Evolutionary conservation across 2,797 vertebrate genomes (phyloP).

Genomic region (Falco biarmicus): DNA sequence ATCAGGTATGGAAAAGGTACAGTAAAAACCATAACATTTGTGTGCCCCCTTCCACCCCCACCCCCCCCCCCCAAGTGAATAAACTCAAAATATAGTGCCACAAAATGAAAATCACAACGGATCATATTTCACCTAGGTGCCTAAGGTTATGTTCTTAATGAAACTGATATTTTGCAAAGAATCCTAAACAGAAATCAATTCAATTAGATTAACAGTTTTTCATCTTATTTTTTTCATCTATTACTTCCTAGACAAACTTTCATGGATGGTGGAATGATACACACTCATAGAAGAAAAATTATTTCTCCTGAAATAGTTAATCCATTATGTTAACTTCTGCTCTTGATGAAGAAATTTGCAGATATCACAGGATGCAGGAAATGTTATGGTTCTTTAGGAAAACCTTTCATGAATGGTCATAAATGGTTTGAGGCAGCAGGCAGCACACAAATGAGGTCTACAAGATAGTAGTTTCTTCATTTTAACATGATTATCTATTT

Average conservation of each 20-base stretch:
- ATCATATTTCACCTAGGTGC: background rate
- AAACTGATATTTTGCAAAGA: constrained; percentile 25
- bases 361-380: background rate
- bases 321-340: background rate
- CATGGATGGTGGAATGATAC: background rate
- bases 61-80: background rate
- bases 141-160: background rate
- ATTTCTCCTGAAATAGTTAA: background rate
- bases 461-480: background rate
- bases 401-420: background rate
- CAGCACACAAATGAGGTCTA: background rate
- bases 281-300: background rate
- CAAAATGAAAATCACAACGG: constrained; percentile 24
- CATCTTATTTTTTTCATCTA: constrained; percentile 8
- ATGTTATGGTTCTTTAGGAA: background rate
- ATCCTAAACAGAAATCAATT: constrained; percentile 3
- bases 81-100: background rate
- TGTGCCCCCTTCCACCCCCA: background rate
- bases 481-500: background rate
- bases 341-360: background rate
- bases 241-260: background rate
- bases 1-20: background rate
- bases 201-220: background rate
- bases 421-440: background rate
- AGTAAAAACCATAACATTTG: background rate